These are phyloP conservation scores for Varanus komodoensis DNA, from an alignment of 2,113 vertebrate genomes.

Conservation along the genomic window DNA sequence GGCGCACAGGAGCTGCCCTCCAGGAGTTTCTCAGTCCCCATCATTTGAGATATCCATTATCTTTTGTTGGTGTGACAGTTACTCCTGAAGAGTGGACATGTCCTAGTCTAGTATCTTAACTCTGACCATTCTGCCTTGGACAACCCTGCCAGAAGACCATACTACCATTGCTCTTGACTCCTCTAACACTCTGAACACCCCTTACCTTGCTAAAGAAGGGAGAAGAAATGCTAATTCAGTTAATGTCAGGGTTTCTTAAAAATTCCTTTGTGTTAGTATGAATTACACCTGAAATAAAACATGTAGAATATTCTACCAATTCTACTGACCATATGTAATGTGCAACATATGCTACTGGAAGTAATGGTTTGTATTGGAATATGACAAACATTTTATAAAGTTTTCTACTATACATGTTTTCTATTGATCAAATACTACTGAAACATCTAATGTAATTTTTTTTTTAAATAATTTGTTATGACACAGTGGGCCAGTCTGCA, in stretches of 20 bases:
- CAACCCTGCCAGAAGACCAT: no score
- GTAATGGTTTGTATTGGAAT: not conserved
- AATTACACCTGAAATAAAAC: not conserved
- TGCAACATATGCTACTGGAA: not conserved
- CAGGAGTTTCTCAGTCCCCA: no score
- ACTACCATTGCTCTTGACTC: no score
- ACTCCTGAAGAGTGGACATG: no score
- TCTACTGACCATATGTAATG: not conserved
- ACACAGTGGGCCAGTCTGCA: not conserved
- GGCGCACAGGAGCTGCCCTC: no score
- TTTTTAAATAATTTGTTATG: not conserved
- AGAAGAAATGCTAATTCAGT: not conserved
- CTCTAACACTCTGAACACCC: no score
- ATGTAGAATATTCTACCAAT: not conserved
- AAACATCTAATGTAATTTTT: slow-evolving; percentile 13
- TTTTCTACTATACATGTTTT: not conserved
- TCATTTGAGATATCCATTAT: no score
- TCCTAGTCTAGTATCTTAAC: no score
- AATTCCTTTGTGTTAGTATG: not conserved
- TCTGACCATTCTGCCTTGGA: no score
- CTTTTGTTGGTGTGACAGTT: no score
- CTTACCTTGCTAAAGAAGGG: no score
- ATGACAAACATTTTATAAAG: slow-evolving; percentile 9
- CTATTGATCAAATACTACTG: not conserved
- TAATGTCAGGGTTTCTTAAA: not conserved